Evolutionary conservation across 2,113 vertebrate species (phyloP), one percentile per base, ranked within the genome.

Genomic region (Felis catus): DNA sequence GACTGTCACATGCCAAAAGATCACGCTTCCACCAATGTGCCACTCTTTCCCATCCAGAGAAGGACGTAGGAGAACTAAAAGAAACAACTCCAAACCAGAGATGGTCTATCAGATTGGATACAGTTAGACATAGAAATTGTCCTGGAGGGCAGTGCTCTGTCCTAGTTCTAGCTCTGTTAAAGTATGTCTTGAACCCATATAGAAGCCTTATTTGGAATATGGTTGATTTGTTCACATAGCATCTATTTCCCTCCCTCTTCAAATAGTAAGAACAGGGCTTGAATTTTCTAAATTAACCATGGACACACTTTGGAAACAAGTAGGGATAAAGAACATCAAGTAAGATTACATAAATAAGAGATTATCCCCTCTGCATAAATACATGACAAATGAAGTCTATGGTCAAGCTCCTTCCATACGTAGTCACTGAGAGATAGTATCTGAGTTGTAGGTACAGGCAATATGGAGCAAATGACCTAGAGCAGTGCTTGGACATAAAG

Each of bases 221-320:
- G 53, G 31, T 2, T 3, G 29, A 65, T 58, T 45, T 45, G 21
- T 76, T 39, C 31, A 23, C 58, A 66, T 3, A 18, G 0, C 10
- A 48, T 45, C 53, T 66, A 21, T n/a, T 39, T 48, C 78, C 66
- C 70, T 93, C 25, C 19, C 45, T 55, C 61, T 58, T 70, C 74
- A 61, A 66, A 70, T 12, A 85, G 39, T 45, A 94, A 45, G 48
- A 74, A 41, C 63, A 41, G 80, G 70, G 73, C 78, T 91, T 93
- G 53, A 78, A 73, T 95, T 85, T 94, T 82, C 87, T 66, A 53
- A 94, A 87, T 63, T 79, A 45, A 91, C 88, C 36, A 21, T 5
- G 21, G 33, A 87, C 79, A 95, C 15, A 25, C 31, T 85, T 91
- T 66, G 66, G 65, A 94, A 84, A 45, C 7, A 31, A 76, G 36